Percentiles rank a stretch among this genome's conserved stretches.
Evolutionary conservation across 2,888 invertebrate species (phyloP).

Genomic region (Microplitis manilae): DNA sequence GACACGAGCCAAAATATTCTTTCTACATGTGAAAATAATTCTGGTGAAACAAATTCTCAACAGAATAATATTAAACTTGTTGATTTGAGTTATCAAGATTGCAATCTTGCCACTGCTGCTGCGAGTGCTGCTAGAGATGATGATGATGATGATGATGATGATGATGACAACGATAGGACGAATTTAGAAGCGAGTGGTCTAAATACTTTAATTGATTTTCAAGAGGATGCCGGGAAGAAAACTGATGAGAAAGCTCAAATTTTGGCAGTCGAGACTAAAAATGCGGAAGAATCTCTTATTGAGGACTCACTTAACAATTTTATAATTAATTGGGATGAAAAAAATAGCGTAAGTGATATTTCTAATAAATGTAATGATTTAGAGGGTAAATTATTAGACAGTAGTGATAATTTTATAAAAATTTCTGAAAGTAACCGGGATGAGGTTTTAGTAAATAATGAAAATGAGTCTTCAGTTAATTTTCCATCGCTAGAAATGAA

Average conservation of each 20-base stretch:
- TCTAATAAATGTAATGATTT: background rate
- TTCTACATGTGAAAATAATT: constrained; percentile 59
- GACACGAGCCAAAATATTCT: constrained; percentile 56
- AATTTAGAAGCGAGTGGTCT: background rate
- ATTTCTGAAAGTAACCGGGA: too few species aligned
- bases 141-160: constrained; percentile 7
- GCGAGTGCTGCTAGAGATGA: background rate
- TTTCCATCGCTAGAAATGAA: constrained; percentile 36
- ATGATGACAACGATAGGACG: background rate
- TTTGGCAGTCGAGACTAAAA: background rate
- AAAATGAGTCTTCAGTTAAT: constrained; percentile 29
- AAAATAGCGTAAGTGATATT: constrained; percentile 56
- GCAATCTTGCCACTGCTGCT: background rate
- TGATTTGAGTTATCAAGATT: background rate
- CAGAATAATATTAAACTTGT: background rate
- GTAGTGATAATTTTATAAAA: too few species aligned
- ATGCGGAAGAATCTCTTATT: background rate
- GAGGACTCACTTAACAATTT: background rate
- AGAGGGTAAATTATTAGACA: too few species aligned
- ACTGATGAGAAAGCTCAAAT: constrained; percentile 17
- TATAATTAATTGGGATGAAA: background rate
- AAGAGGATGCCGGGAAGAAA: constrained; percentile 5
- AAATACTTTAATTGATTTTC: background rate
- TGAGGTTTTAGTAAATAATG: background rate
- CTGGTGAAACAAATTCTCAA: background rate